Conservation (phyloP, 2,888 invertebrate genomes). For the Drosophila kuntzei region DNA sequence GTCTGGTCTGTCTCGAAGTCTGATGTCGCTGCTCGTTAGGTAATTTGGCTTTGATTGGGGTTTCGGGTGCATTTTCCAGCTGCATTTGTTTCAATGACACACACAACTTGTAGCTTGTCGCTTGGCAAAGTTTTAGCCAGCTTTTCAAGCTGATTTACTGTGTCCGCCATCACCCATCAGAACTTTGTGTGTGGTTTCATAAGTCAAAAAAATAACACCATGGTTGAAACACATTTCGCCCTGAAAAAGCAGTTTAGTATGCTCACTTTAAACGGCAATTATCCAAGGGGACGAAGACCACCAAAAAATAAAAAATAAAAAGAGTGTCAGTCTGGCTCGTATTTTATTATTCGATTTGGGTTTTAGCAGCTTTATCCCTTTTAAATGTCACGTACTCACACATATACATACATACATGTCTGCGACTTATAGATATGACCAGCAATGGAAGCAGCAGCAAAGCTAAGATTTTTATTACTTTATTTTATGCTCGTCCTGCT, state of each 20-base stretch:
- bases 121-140: slow-evolving; percentile 18
- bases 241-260: neutral
- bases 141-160: slow-evolving; percentile 25
- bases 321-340: slow-evolving; percentile 56
- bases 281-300: slow-evolving; percentile 36
- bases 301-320: slow-evolving; percentile 23
- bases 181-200: slow-evolving; percentile 28
- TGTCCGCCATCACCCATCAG: neutral
- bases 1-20: neutral
- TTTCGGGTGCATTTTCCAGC: slow-evolving; percentile 70
- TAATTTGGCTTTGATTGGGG: slow-evolving; percentile 78
- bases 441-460: slow-evolving; percentile 39
- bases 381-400: slow-evolving; percentile 72
- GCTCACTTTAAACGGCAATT: slow-evolving; percentile 68
- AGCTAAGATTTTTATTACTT: slow-evolving; percentile 79
- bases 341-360: slow-evolving; percentile 79
- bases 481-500: slow-evolving; percentile 73
- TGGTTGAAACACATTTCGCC: neutral
- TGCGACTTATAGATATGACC: slow-evolving; percentile 70
- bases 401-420: slow-evolving; percentile 55
- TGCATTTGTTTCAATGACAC: slow-evolving; percentile 80
- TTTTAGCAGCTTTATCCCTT: slow-evolving; percentile 72
- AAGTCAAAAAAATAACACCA: slow-evolving; percentile 30
- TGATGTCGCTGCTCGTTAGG: slow-evolving; percentile 74
- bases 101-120: slow-evolving; percentile 49